Conservation (phyloP, 64 coral and sea anemone genomes). For the Pocillopora verrucosa region DNA sequence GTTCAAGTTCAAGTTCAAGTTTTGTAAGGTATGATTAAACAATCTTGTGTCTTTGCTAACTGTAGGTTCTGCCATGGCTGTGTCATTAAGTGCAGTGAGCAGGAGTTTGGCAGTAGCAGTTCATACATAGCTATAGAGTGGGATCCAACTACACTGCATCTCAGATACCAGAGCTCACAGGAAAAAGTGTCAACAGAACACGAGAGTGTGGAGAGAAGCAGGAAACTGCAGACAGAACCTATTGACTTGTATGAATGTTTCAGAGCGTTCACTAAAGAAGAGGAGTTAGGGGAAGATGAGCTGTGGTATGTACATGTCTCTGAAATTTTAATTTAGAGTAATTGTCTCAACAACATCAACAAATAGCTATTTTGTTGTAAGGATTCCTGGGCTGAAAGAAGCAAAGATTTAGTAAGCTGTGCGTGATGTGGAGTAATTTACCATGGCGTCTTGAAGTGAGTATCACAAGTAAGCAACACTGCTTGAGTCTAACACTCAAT, state of each 20-base stretch:
- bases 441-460: background rate
- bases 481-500: no score
- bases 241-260: conserved; percentile 97
- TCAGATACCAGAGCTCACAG: conserved; percentile 90
- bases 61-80: conserved; percentile 91
- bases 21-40: background rate
- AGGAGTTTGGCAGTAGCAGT: conserved; percentile 82
- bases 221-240: conserved; percentile 91
- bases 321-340: background rate
- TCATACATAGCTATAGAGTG: conserved; percentile 93
- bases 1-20: no score
- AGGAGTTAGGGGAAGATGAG: conserved; percentile 97
- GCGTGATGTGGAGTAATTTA: background rate
- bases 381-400: no score
- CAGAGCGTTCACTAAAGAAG: conserved; percentile 93
- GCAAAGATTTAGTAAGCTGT: background rate
- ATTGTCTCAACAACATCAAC: background rate
- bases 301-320: conserved; percentile 65
- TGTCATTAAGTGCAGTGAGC: conserved; percentile 67
- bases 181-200: conserved; percentile 90
- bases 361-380: no score
- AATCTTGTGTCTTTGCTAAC: background rate
- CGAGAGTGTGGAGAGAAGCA: conserved; percentile 85
- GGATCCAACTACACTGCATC: conserved; percentile 95
- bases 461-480: no score